Evolutionary conservation across 2,888 invertebrate species (phyloP), one percentile per base, ranked within the genome.

Genomic region (Embidobia sp.): DNA sequence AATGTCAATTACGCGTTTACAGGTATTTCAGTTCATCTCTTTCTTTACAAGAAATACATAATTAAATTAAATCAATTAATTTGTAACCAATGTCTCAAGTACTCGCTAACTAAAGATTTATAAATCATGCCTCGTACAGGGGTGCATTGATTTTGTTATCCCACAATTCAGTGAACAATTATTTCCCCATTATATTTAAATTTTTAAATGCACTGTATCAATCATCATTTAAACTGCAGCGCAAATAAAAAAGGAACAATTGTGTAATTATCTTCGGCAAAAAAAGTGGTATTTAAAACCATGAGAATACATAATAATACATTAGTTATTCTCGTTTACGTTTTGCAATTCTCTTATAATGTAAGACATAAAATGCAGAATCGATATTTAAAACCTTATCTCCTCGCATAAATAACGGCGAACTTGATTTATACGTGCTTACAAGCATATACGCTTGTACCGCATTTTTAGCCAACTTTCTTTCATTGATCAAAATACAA

Each of bases 341-440:
- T 70, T 70, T 70, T 61, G 70, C 61, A 70, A 70, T 70, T 35
- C 61, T 53, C 59, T 44, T 42, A 61, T 44, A 53, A 53, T 61
- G 70, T 16, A 53, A 70, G 61, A 61, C 53, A 61, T 29, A 46
- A 57, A 70, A 53, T 46, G 53, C 37, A 37, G 16, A 61, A 61
- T 70, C 61, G 49, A 70, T 70, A 70, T 70, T 61, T 61, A 61
- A 70, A 61, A 46, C 29, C 63, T 72, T 72, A 72, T 72, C 72
- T 72, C 40, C 13, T 16, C 48, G 31, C 63, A 72, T 72, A 72
- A 72, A 63, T 63, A 72, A 72, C 63, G 4, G 29, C 40, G 42
- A 53, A 61, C 70, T 70, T 70, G 70, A 70, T 70, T 70, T 70
- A 70, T 53, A 53, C 6, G 11, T 37, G 29, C 51, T 70, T 61